These are phyloP conservation scores for Oxyscelio sp. DNA, from an alignment of 2,888 invertebrate genomes.

Conservation along the genomic window DNA sequence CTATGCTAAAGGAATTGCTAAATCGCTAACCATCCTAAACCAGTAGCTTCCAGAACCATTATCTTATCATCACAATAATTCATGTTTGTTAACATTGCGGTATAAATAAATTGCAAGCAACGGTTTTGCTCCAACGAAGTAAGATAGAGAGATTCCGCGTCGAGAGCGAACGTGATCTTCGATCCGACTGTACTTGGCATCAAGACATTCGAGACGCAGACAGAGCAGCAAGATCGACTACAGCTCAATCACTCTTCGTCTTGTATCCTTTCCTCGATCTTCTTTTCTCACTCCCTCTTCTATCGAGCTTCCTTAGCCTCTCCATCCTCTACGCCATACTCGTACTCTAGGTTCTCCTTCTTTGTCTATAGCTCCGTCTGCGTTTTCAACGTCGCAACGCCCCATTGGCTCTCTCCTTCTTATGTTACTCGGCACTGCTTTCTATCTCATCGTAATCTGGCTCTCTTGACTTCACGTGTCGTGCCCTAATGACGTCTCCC, in stretches of 20 bases:
- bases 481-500: conserved; percentile 87
- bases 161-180: conserved; percentile 84
- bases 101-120: conserved; percentile 57
- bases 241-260: conserved; percentile 88
- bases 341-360: conserved; percentile 48
- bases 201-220: conserved; percentile 87
- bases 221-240: conserved; percentile 87
- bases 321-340: conserved; percentile 26
- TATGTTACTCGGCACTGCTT: conserved; percentile 58
- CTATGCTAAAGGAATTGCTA: not conserved
- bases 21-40: not conserved
- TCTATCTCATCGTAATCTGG: conserved; percentile 83
- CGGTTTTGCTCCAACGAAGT: conserved; percentile 39
- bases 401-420: conserved; percentile 55
- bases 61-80: conserved; percentile 60
- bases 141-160: conserved; percentile 75
- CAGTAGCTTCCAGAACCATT: conserved; percentile 32
- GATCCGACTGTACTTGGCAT: conserved; percentile 82
- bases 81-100: conserved; percentile 65
- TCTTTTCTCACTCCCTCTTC: conserved; percentile 70
- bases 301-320: conserved; percentile 40
- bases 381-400: conserved; percentile 39
- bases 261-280: conserved; percentile 81
- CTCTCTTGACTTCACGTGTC: conserved; percentile 85
- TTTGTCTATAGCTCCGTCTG: conserved; percentile 65